Evolutionary conservation across 1,140 invertebrate species (phyloP).

Genomic region (Cotesia typhae): DNA sequence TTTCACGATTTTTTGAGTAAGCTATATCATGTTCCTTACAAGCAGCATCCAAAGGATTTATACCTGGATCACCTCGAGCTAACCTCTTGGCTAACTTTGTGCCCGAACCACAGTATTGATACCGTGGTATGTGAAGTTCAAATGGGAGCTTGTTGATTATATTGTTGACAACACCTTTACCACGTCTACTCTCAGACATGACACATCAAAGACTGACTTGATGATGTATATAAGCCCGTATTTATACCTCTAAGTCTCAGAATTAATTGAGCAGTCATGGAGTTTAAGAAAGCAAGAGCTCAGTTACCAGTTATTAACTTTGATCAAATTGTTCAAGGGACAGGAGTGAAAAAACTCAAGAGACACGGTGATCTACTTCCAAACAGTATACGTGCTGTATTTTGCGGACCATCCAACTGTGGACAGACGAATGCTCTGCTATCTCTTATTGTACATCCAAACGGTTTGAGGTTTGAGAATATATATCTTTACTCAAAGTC

Average conservation of each 20-base stretch:
- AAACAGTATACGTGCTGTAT: slow-evolving; percentile 8
- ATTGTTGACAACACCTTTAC: no score
- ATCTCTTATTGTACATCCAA: slow-evolving; percentile 20
- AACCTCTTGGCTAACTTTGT: slow-evolving; percentile 6
- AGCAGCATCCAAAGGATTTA: slow-evolving; percentile 41
- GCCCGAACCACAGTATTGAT: not conserved
- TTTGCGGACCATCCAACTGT: not conserved
- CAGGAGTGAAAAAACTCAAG: not conserved
- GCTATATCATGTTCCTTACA: slow-evolving; percentile 48
- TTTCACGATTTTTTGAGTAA: slow-evolving; percentile 48
- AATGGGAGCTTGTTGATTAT: slow-evolving; percentile 1
- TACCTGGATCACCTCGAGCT: not conserved
- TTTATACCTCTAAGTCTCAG: no score
- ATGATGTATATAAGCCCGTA: no score
- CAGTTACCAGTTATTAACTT: no score
- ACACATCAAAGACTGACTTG: no score
- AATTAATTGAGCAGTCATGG: no score
- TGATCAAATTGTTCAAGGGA: no score
- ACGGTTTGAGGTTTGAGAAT: slow-evolving; percentile 29
- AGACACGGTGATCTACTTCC: slow-evolving; percentile 1
- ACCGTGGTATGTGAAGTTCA: not conserved
- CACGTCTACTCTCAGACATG: no score
- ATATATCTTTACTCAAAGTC: slow-evolving; percentile 26
- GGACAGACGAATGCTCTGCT: slow-evolving; percentile 15
- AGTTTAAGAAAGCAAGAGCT: no score